Evolutionary conservation across 2,888 invertebrate genomes (phyloP), one percentile per base, ranked within the genome.

Genomic region (Heteromyza rotundicornis): DNA sequence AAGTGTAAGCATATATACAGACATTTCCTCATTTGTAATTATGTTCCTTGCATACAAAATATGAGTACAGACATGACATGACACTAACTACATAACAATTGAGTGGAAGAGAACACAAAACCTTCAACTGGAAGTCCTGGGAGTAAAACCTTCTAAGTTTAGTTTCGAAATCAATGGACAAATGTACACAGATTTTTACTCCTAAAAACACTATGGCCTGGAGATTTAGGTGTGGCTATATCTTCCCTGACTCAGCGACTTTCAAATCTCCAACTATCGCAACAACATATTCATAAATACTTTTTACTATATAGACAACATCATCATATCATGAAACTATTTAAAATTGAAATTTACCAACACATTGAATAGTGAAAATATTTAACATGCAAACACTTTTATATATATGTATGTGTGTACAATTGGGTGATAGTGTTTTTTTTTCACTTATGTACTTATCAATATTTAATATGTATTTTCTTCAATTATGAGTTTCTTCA

Each of bases 1-100:
- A 59, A 57, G 32, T 36, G 50, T 49, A 60, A 35, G 36, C 51
- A 52, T 47, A 44, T 50, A 62, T 62, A 59, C 49, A 69, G 17
- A 47, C 40, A 65, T 64, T 67, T 76, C 72, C 69, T 80, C 71
- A 77, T 78, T 79, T 80, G 80, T 76, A 79, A 79, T 80, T 79
- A 76, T 78, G 79, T 79, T 79, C 79, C 79, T 80, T 73, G 57
- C 57, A 63, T 52, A 19, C 10, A 50, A 44, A 44, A 17, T n/a
- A 14, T 20, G 64, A 65, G 67, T 50, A 55, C 62, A 69, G 59
- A 67, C 51, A 70, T 32, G 56, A n/a, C 19, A 19, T 57, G 32
- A 63, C 27, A 62, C 27, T 60, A 59, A 62, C 53, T 63, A 32
- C 5, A 32, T 5, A 32, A 32, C 32, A 32, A 12, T 32, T n/a